Evolutionary conservation across 2,113 vertebrate genomes (phyloP).

Genomic region (Pollimyrus isidori): DNA sequence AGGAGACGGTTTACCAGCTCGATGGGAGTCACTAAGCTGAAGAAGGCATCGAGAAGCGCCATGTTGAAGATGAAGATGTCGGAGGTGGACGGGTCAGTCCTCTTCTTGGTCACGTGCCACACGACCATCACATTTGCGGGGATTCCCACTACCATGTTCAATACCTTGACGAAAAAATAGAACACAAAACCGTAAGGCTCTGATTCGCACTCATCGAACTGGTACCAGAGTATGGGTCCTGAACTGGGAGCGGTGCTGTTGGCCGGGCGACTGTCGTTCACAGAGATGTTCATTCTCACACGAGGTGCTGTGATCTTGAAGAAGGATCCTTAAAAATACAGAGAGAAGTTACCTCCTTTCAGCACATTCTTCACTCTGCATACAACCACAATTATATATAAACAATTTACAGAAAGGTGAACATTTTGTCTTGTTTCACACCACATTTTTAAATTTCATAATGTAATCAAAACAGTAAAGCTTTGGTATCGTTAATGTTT

Average conservation of each 20-base stretch:
- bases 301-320: neutral
- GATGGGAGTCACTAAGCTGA: conserved; percentile 55
- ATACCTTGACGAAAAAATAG: conserved; percentile 55
- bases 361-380: neutral
- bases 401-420: neutral
- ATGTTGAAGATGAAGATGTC: conserved; percentile 61
- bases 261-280: neutral
- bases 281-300: neutral
- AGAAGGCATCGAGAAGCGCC: conserved; percentile 53
- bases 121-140: conserved; percentile 57
- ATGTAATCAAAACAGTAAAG: neutral
- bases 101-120: conserved; percentile 49
- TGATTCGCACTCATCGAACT: conserved; percentile 35
- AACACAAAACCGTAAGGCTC: conserved; percentile 54
- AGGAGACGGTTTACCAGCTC: conserved; percentile 53
- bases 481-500: neutral
- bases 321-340: neutral
- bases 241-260: neutral
- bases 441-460: neutral
- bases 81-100: conserved; percentile 47
- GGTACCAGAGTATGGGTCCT: conserved; percentile 46
- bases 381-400: neutral
- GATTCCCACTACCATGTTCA: conserved; percentile 53
- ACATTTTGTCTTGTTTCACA: neutral
- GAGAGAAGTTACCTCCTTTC: neutral